Conservation (phyloP, 64 coral and sea anemone species). For the Hydrozoanthus tunicans region DNA sequence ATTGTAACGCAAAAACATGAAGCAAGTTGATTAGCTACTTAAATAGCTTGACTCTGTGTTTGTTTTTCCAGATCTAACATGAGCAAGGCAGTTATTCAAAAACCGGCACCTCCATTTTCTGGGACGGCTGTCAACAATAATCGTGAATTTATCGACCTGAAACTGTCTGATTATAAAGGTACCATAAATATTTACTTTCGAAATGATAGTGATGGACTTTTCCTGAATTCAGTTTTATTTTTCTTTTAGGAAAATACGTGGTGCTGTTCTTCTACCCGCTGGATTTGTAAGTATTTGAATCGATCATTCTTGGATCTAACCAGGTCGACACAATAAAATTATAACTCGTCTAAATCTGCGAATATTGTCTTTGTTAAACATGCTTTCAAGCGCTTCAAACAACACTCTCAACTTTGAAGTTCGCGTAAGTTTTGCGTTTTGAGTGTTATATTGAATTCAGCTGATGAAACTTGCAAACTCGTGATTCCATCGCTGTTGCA, state of each 20-base stretch:
- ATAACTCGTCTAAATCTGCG: too few relatives aligned
- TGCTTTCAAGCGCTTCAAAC: too few relatives aligned
- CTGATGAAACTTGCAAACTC: too few relatives aligned
- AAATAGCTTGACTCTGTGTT: neutral
- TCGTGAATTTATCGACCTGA: slow-evolving; percentile 88
- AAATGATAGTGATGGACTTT: neutral
- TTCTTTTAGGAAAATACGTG: slow-evolving; percentile 86
- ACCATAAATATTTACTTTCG: neutral
- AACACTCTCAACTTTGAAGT: too few relatives aligned
- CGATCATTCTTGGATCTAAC: too few relatives aligned
- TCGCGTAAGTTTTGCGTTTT: too few relatives aligned
- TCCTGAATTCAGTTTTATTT: slow-evolving; percentile 9
- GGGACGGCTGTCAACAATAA: slow-evolving; percentile 81
- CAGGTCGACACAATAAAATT: too few relatives aligned
- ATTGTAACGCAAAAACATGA: neutral
- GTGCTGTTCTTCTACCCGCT: slow-evolving; percentile 97
- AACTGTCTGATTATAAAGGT: slow-evolving; percentile 98
- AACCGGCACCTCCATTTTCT: slow-evolving; percentile 89
- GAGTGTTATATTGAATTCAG: too few relatives aligned
- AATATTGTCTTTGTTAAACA: too few relatives aligned
- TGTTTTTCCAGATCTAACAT: slow-evolving; percentile 72
- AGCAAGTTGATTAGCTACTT: neutral
- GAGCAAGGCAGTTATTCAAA: slow-evolving; percentile 96
- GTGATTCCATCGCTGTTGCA: too few relatives aligned
- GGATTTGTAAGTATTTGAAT: slow-evolving; percentile 85